phyloP scores from a whole-genome alignment of 2,888 invertebrate genomes.

The Drosophila pegasa region DNA sequence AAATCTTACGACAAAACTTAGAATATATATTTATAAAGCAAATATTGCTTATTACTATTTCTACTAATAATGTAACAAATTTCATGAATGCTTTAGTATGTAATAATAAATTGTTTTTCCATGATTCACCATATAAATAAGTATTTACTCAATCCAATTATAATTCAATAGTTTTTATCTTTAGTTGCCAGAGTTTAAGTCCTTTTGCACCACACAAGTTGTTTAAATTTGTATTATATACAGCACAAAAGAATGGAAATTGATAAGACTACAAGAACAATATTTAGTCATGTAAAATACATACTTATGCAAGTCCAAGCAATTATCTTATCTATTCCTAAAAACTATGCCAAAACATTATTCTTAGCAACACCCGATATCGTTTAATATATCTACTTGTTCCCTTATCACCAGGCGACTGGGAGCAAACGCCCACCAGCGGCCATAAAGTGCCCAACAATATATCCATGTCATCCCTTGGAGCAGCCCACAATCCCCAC shows the following conservation, averaged over 20 bases:
- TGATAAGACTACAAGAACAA: no score
- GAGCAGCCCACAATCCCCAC: constrained; percentile 26
- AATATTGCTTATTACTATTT: no score
- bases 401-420: constrained; percentile 43
- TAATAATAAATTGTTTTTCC: no score
- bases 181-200: not conserved
- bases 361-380: constrained; percentile 17
- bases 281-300: no score
- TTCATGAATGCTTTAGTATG: no score
- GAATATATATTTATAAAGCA: not conserved
- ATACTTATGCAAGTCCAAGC: no score
- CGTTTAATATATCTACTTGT: constrained; percentile 27
- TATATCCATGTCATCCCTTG: constrained; percentile 46
- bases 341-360: constrained; percentile 8
- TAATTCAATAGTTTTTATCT: not conserved
- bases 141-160: no score
- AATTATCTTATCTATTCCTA: not conserved
- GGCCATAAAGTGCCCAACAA: constrained; percentile 49
- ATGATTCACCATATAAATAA: no score
- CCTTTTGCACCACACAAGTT: not conserved
- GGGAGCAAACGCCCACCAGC: constrained; percentile 61
- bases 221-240: not conserved
- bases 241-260: no score
- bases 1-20: not conserved
- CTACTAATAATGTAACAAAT: no score